phyloP scores from a whole-genome alignment of 2,113 vertebrate species.

The Egretta garzetta region DNA sequence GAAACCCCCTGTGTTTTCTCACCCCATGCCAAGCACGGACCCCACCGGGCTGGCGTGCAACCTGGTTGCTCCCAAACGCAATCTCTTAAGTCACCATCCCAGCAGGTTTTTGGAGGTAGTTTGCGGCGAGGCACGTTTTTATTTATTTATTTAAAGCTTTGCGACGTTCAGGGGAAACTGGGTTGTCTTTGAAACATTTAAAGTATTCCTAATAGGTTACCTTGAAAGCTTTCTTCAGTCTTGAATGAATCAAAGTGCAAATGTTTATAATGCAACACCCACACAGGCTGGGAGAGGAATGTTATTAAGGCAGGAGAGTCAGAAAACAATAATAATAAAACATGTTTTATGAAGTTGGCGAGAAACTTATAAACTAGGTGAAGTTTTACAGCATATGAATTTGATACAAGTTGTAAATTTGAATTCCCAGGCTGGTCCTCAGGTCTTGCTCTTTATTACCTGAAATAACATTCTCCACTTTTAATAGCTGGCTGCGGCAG shows the following conservation, averaged over 20 bases:
- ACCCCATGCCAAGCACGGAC: background rate
- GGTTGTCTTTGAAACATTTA: background rate
- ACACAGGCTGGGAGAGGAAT: conserved; percentile 33
- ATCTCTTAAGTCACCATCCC: background rate
- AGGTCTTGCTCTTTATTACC: conserved; percentile 51
- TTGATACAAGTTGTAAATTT: conserved; percentile 64
- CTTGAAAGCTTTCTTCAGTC: conserved; percentile 64
- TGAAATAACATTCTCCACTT: conserved; percentile 44
- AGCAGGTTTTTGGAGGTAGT: background rate
- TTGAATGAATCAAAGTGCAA: conserved; percentile 63
- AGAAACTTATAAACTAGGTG: conserved; percentile 66
- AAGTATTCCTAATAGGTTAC: conserved; percentile 55
- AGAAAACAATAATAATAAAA: conserved; percentile 75
- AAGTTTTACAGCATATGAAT: conserved; percentile 59
- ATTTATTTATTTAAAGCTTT: conserved; percentile 8
- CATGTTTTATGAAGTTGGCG: conserved; percentile 74
- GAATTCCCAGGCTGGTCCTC: conserved; percentile 52
- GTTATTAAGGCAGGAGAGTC: conserved; percentile 74
- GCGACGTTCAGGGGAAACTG: background rate
- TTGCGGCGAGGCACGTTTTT: background rate
- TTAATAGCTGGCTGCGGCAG: conserved; percentile 25
- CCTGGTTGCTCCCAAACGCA: accelerated
- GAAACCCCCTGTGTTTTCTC: background rate
- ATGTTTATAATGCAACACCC: conserved; percentile 37
- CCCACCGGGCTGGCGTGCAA: accelerated